Evolutionary conservation across 2,113 vertebrate genomes (phyloP).

Genomic region (Sarotherodon lohbergeri): DNA sequence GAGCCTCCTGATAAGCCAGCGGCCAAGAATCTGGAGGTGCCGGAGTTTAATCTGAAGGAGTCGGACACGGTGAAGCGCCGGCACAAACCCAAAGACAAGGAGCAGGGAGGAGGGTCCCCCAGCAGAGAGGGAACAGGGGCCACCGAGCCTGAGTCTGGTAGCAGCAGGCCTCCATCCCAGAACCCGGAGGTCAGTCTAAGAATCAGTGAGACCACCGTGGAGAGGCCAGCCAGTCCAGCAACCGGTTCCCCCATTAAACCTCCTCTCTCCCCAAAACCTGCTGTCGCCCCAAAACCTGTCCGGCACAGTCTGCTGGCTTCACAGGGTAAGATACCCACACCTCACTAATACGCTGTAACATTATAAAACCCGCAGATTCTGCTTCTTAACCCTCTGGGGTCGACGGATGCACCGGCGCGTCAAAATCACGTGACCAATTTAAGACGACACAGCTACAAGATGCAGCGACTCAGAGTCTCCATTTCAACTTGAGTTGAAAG

Average conservation of each 20-base stretch:
- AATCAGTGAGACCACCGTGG: conserved; percentile 65
- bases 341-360: background rate
- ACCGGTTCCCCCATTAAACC: conserved; percentile 59
- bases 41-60: conserved; percentile 92
- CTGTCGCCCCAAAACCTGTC: conserved; percentile 46
- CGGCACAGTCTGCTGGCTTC: conserved; percentile 50
- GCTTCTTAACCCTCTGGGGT: background rate
- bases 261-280: conserved; percentile 55
- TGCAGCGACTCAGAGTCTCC: background rate
- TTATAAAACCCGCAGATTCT: fast-evolving
- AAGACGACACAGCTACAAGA: background rate
- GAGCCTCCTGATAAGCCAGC: conserved; percentile 3
- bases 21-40: conserved; percentile 54
- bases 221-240: conserved; percentile 59
- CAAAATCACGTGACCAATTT: background rate
- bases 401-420: fast-evolving
- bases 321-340: conserved; percentile 27
- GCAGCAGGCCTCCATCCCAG: background rate
- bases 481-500: background rate
- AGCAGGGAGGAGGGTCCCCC: conserved; percentile 53
- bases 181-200: conserved; percentile 40
- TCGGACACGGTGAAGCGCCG: conserved; percentile 94
- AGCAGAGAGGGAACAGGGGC: conserved; percentile 37
- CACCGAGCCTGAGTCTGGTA: background rate
- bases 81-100: conserved; percentile 84